Conservation (phyloP, 2,113 vertebrate genomes). For the Emydocephalus ijimae region DNA sequence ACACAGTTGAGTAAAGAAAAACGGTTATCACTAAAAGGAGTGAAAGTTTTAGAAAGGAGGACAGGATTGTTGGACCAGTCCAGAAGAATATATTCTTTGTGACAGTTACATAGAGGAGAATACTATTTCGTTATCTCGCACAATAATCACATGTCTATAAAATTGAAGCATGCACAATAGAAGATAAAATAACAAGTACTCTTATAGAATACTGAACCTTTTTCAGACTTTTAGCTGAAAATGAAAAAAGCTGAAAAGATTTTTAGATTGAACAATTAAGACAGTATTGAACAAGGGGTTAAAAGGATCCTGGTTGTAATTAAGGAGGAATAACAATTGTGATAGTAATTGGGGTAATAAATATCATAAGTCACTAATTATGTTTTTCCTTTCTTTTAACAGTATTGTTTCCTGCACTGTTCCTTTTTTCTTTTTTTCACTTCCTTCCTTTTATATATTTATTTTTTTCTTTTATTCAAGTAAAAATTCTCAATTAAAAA, state of each 20-base stretch:
- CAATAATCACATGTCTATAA: too few relatives aligned
- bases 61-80: too few relatives aligned
- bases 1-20: too few relatives aligned
- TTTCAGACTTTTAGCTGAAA: not conserved
- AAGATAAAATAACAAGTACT: not conserved
- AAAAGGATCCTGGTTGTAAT: not conserved
- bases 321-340: not conserved
- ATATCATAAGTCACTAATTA: not conserved
- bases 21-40: too few relatives aligned
- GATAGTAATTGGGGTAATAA: not conserved
- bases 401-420: not conserved
- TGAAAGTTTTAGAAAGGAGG: too few relatives aligned
- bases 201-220: not conserved
- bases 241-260: not conserved
- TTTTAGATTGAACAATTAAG: not conserved
- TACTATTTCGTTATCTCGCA: too few relatives aligned
- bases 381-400: not conserved
- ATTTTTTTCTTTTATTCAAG: not conserved
- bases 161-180: too few relatives aligned
- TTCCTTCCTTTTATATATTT: not conserved
- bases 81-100: too few relatives aligned
- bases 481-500: not conserved
- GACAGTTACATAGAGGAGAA: too few relatives aligned
- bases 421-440: not conserved
- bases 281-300: not conserved